A percentile compares a stretch with the other conserved stretches of the same genome.
Conservation (phyloP, 2,113 vertebrate genomes). For the Machaerirhynchus nigripectus region DNA sequence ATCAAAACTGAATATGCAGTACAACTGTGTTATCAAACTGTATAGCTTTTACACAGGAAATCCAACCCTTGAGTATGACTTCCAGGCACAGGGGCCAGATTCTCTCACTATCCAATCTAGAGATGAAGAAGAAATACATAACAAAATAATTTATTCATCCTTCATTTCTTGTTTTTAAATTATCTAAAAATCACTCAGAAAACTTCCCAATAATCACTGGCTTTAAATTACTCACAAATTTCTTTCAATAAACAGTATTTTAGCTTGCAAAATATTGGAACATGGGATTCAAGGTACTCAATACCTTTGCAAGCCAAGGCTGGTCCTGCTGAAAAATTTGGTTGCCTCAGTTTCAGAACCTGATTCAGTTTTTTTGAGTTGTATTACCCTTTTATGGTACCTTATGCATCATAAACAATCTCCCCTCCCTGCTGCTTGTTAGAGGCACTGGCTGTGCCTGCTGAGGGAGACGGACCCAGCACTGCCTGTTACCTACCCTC, state of each 20-base stretch:
- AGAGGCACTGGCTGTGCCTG: neutral
- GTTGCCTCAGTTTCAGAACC: neutral
- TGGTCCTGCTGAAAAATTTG: constrained; percentile 9
- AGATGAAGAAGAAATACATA: neutral
- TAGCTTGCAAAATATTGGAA: neutral
- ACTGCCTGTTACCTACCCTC: neutral
- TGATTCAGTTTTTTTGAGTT: neutral
- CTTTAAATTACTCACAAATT: neutral
- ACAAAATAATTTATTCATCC: neutral
- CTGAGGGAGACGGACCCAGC: neutral
- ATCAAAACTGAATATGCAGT: constrained; percentile 76
- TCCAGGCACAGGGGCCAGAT: constrained; percentile 20
- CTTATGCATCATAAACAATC: neutral
- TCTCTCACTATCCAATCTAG: neutral
- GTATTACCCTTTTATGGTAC: neutral
- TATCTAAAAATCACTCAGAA: neutral
- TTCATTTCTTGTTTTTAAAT: neutral
- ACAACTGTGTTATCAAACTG: constrained; percentile 69
- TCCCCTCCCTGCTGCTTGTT: neutral
- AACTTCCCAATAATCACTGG: neutral
- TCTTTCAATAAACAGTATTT: neutral
- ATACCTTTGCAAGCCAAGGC: neutral
- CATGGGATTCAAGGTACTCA: neutral
- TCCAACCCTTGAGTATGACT: constrained; percentile 23
- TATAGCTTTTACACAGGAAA: constrained; percentile 62